Evolutionary conservation across 2,113 vertebrate genomes (phyloP), one percentile per base, ranked within the genome.

Genomic region (Carollia perspicillata): DNA sequence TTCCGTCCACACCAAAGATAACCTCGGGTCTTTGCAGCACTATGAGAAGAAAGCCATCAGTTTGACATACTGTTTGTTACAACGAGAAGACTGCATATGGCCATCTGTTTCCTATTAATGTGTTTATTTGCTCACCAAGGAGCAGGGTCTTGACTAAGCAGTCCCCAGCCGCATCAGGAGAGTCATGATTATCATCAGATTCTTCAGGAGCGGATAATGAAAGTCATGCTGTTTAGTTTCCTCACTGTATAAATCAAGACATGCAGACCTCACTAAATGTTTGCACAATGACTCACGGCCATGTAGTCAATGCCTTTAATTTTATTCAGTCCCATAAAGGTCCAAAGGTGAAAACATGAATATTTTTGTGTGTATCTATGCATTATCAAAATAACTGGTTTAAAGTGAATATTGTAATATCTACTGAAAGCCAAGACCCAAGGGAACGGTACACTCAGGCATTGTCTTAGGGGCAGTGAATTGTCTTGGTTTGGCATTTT

Each of bases 21-120:
- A 85, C 23, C 51, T 35, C 68, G 42, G 65, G 51, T 81, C 49
- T 78, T 20, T 63, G 40, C 55, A 8, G 37, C 35, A 26, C 79
- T 63, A 40, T 55, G 72, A 90, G 85, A 71, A 87, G 92, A 97
- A 97, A 97, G 97, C 97, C 86, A 42, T 89, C 87, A 90, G 93
- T 83, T 77, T 93, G 97, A 96, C 95, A 96, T 93, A 1, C 0
- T 97, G 92, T 97, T 98, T 98, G 89, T 96, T 98, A 98, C 69
- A 80, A 94, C 95, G 97, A 97, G 93, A 94, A 95, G 95, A 79
- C 97, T 97, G 90, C 23, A 35, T 74, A 35, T 71, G 35, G n/a
- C 94, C 96, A 94, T 96, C 87, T 98, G 97, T 96, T 98, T 98
- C 96, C 97, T 68, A 89, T 96, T 93, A 94, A 47, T 30, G 77